A percentile compares a stretch with the other conserved stretches of the same genome.
Evolutionary conservation across 2,113 vertebrate species (phyloP).

Genomic region (Etheostoma cragini): DNA sequence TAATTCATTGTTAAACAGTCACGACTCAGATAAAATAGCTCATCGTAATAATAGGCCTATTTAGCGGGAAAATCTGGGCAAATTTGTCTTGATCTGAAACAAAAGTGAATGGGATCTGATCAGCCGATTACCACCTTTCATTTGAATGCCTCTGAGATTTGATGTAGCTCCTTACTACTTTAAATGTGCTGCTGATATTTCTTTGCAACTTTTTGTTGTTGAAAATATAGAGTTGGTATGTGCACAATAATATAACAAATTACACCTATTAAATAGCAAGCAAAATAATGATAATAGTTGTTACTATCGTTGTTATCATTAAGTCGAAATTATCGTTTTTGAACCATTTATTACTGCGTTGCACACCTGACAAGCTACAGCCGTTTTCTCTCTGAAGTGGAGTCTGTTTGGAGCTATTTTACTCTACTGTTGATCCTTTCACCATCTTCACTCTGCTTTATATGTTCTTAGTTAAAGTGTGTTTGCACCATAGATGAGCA

Average conservation of each 20-base stretch:
- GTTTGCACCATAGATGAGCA: too few relatives aligned
- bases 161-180: background rate
- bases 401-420: background rate
- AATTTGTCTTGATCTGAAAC: background rate
- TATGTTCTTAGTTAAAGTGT: too few relatives aligned
- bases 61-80: background rate
- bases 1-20: conserved; percentile 27
- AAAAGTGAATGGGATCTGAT: background rate
- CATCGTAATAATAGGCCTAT: background rate
- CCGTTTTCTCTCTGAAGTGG: conserved; percentile 12
- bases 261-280: background rate
- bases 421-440: too few relatives aligned
- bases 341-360: too few relatives aligned
- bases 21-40: background rate
- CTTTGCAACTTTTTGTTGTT: background rate
- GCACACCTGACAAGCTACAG: background rate
- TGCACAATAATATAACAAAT: background rate
- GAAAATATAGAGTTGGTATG: background rate
- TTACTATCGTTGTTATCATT: background rate
- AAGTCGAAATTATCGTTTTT: background rate
- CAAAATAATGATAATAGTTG: background rate
- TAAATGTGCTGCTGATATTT: background rate
- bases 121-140: background rate
- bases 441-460: too few relatives aligned
- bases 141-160: background rate